Evolutionary conservation across 2,888 invertebrate genomes (phyloP).

Genomic region (Sarcophaga subvicina): DNA sequence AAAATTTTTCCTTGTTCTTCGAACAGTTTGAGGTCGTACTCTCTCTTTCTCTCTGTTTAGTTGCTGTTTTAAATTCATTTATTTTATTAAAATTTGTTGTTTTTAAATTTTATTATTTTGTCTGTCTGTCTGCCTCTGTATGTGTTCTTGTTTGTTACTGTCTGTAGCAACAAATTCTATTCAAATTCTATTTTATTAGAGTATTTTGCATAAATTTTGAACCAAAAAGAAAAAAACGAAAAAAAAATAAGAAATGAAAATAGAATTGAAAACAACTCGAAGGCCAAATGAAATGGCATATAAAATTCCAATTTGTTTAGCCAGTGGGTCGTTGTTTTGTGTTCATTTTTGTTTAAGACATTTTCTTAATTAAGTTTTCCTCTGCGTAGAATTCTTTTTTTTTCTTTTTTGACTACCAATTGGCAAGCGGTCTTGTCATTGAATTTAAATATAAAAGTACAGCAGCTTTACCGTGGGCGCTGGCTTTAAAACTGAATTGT

Average conservation of each 20-base stretch:
- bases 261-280: slow-evolving; percentile 12
- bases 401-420: too few relatives aligned
- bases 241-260: not conserved
- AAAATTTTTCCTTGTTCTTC: slow-evolving; percentile 19
- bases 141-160: not conserved
- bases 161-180: too few relatives aligned
- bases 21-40: slow-evolving; percentile 12
- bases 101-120: not conserved
- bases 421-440: too few relatives aligned
- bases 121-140: not conserved
- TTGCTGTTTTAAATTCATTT: slow-evolving; percentile 42
- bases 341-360: slow-evolving; percentile 40
- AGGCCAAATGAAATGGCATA: not conserved
- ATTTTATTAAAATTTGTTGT: slow-evolving; percentile 17
- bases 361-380: slow-evolving; percentile 57
- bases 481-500: too few relatives aligned
- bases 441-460: too few relatives aligned
- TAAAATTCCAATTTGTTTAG: slow-evolving; percentile 16
- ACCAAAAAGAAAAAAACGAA: not conserved
- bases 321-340: not conserved
- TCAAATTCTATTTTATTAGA: slow-evolving; percentile 7
- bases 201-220: not conserved
- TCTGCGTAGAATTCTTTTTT: too few relatives aligned
- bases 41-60: not conserved
- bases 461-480: too few relatives aligned